Evolutionary conservation across 2,888 invertebrate species (phyloP).

Genomic region (Theretra japonica): DNA sequence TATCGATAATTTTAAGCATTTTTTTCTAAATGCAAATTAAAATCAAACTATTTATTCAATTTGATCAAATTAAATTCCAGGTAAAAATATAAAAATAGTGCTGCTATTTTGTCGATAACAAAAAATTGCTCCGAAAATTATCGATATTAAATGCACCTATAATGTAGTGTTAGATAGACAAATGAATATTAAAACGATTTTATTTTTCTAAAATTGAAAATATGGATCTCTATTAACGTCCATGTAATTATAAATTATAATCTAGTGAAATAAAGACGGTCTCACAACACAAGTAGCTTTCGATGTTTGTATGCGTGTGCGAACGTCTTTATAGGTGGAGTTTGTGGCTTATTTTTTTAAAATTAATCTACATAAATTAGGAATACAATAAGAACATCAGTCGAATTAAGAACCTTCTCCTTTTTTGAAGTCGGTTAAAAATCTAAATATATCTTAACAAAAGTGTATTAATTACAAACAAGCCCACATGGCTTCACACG

Average conservation of each 20-base stretch:
- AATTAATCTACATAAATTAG: too few relatives aligned
- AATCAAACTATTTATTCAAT: neutral
- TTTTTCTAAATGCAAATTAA: neutral
- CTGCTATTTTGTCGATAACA: neutral
- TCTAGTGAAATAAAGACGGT: constrained; percentile 22
- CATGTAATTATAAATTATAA: constrained; percentile 44
- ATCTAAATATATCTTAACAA: too few relatives aligned
- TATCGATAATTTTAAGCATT: constrained; percentile 11
- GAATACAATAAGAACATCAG: too few relatives aligned
- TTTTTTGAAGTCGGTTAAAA: too few relatives aligned
- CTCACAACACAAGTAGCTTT: constrained; percentile 3
- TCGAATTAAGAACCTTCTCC: too few relatives aligned
- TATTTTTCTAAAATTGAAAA: constrained; percentile 55
- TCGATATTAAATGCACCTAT: constrained; percentile 1
- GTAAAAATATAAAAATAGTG: neutral
- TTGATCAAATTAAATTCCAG: neutral
- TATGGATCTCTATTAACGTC: constrained; percentile 63
- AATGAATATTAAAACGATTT: constrained; percentile 35
- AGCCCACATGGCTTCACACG: too few relatives aligned
- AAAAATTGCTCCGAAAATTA: neutral
- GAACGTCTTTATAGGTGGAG: constrained; percentile 4
- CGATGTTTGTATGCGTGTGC: constrained; percentile 1
- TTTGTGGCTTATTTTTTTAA: neutral
- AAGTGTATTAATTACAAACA: too few relatives aligned
- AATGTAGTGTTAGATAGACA: constrained; percentile 35